phyloP scores from a whole-genome alignment of 2,113 vertebrate species.

The Psittacula cyanocephala region DNA sequence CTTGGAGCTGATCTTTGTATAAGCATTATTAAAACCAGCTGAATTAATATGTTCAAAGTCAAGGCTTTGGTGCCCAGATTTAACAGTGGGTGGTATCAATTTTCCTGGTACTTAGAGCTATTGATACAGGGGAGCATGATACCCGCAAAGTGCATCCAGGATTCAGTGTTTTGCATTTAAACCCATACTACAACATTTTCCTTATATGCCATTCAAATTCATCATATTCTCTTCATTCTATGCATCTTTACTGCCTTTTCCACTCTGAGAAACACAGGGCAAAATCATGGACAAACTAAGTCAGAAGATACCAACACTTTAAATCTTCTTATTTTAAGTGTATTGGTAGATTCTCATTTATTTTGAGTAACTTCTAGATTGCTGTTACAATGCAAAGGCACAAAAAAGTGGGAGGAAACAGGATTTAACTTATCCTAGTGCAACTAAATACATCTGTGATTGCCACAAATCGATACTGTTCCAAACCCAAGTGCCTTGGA shows the following conservation, averaged over 20 bases:
- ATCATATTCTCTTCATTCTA: not conserved
- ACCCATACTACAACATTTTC: not conserved
- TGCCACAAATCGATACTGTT: not conserved
- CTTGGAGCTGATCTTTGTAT: slow-evolving; percentile 28
- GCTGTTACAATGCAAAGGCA: not conserved
- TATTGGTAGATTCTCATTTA: not conserved
- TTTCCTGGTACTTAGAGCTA: not conserved
- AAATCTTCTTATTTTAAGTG: not conserved
- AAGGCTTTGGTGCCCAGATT: not conserved
- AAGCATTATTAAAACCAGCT: slow-evolving; percentile 11
- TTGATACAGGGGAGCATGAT: not conserved
- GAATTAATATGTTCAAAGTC: slow-evolving; percentile 12
- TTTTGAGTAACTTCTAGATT: not conserved
- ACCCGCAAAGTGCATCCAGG: not conserved
- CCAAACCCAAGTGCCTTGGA: not conserved
- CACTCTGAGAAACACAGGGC: not conserved
- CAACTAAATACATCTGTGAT: not conserved
- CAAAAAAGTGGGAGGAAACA: not conserved
- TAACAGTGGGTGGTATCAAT: not conserved
- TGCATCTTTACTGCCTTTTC: not conserved
- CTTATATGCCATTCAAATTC: not conserved
- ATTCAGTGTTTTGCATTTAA: not conserved
- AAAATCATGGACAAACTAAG: not conserved
- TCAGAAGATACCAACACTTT: not conserved
- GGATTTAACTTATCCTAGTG: not conserved